phyloP scores from a whole-genome alignment of 2,113 vertebrate species.

The Ciconia maguari region DNA sequence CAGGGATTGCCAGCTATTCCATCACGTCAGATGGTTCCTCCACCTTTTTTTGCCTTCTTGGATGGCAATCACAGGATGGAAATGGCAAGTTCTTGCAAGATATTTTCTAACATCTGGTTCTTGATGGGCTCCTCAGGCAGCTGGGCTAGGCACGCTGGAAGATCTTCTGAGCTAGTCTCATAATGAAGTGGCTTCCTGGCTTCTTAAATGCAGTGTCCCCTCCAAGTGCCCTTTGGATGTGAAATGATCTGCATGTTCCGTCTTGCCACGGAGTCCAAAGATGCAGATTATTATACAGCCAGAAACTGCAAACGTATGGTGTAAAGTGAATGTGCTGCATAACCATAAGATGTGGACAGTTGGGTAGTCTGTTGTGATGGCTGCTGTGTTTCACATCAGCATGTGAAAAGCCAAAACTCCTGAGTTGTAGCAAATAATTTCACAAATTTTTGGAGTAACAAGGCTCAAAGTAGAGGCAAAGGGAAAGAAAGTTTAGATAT shows the following conservation, averaged over 20 bases:
- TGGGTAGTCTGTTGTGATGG: not conserved
- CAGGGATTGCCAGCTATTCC: not conserved
- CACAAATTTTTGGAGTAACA: not conserved
- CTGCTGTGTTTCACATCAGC: not conserved
- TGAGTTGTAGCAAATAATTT: not conserved
- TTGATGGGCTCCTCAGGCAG: not conserved
- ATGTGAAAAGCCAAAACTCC: not conserved
- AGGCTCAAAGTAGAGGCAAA: not conserved
- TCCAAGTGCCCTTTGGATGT: not conserved
- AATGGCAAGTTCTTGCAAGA: not conserved
- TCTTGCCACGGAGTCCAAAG: not conserved
- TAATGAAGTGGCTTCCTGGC: not conserved
- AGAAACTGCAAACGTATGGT: fast-evolving
- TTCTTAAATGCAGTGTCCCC: not conserved
- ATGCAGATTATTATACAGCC: not conserved
- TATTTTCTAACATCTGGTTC: not conserved
- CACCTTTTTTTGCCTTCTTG: not conserved
- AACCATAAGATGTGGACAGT: not conserved
- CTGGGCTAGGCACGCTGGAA: not conserved
- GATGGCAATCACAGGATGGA: not conserved
- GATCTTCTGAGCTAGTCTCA: not conserved
- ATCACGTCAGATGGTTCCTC: not conserved
- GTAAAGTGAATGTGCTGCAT: not conserved
- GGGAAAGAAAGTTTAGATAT: not conserved
- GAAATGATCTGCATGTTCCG: not conserved